Conservation (phyloP, 2,888 invertebrate genomes). For the Bedellia somnulentella region DNA sequence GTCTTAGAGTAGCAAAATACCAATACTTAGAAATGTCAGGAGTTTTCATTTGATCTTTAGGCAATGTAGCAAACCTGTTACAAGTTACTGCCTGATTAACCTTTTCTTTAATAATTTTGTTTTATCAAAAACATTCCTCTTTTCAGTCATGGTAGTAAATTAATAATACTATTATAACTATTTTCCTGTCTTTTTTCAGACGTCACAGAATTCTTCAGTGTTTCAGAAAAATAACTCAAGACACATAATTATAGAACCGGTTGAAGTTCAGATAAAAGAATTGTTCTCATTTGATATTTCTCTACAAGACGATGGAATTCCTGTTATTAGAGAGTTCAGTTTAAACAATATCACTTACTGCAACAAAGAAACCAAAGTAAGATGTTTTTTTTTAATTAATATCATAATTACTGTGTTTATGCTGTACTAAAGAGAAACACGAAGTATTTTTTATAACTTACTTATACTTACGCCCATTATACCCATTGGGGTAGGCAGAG, state of each 20-base stretch:
- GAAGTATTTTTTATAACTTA: neutral
- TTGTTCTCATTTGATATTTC: conserved; percentile 23
- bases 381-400: conserved; percentile 2
- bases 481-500: too few relatives aligned
- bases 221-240: conserved; percentile 14
- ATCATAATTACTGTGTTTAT: neutral
- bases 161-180: neutral
- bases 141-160: too few relatives aligned
- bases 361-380: conserved; percentile 31
- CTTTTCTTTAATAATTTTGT: neutral
- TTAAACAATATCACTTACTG: conserved; percentile 36
- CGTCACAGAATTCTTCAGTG: conserved; percentile 15
- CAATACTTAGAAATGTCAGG: too few relatives aligned
- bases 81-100: too few relatives aligned
- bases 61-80: too few relatives aligned
- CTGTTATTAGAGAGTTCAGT: conserved; percentile 20
- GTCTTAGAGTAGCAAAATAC: too few relatives aligned
- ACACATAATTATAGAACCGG: conserved; percentile 20
- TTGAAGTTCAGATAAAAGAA: conserved; percentile 17
- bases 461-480: too few relatives aligned
- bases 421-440: neutral
- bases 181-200: conserved; percentile 17
- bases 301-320: conserved; percentile 19
- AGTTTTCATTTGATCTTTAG: too few relatives aligned
- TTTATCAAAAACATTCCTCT: too few relatives aligned